phyloP scores from a whole-genome alignment of 2,888 invertebrate species.

The Volucella bombylans region DNA sequence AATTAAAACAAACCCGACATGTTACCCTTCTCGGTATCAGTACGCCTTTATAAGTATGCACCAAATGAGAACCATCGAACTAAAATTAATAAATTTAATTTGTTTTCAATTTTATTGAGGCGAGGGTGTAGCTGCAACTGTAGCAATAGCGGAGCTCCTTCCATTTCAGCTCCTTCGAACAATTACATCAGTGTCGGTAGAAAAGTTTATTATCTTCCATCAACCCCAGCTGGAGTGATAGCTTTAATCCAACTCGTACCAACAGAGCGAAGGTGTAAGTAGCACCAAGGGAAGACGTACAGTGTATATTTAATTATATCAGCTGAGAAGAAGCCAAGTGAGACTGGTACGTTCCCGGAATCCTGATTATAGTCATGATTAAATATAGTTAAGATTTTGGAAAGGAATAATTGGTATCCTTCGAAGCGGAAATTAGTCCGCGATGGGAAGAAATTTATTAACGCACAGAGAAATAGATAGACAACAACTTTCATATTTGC shows the following conservation, averaged over 20 bases:
- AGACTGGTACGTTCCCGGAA: slow-evolving; percentile 50
- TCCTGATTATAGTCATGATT: slow-evolving; percentile 65
- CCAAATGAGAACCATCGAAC: slow-evolving; percentile 41
- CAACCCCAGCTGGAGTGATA: slow-evolving; percentile 36
- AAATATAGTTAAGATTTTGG: slow-evolving; percentile 62
- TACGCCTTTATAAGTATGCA: slow-evolving; percentile 45
- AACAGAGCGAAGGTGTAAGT: slow-evolving; percentile 29
- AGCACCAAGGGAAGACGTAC: slow-evolving; percentile 7
- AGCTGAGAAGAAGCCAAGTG: slow-evolving; percentile 45
- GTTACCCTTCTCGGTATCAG: not conserved
- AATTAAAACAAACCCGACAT: slow-evolving; percentile 18
- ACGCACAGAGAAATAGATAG: not conserved
- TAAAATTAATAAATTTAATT: slow-evolving; percentile 58
- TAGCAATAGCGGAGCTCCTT: not conserved
- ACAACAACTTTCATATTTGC: not conserved
- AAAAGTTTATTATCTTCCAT: slow-evolving; percentile 46
- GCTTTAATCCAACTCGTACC: slow-evolving; percentile 15
- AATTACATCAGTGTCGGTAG: slow-evolving; percentile 31
- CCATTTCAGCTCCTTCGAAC: slow-evolving; percentile 13
- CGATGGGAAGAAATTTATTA: not conserved
- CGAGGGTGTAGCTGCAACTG: not conserved
- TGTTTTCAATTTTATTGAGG: slow-evolving; percentile 60
- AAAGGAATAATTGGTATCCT: slow-evolving; percentile 30
- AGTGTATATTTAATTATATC: slow-evolving; percentile 61
- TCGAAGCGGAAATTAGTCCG: not conserved